Evolutionary conservation across 1,140 invertebrate species (phyloP).

Genomic region (Zophobas morio): DNA sequence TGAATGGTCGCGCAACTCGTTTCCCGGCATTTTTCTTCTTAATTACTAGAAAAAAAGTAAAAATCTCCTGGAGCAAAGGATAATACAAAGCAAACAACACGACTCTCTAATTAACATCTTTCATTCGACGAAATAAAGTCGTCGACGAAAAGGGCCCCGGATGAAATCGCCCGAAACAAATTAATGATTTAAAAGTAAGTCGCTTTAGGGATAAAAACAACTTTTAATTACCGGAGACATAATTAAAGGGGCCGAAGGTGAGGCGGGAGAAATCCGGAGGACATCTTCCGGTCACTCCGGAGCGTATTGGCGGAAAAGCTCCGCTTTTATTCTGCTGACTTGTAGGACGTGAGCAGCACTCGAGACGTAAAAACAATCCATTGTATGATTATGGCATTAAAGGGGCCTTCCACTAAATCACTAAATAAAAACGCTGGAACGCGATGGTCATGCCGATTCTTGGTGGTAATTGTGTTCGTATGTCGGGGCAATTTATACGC

Average conservation of each 20-base stretch:
- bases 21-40: constrained; percentile 20
- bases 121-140: constrained; percentile 19
- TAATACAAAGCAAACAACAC: constrained; percentile 26
- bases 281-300: constrained; percentile 6
- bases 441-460: constrained; percentile 18
- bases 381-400: constrained; percentile 52
- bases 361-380: constrained; percentile 47
- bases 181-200: constrained; percentile 48
- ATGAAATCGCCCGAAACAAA: constrained; percentile 47
- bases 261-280: not conserved
- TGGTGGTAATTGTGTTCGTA: constrained; percentile 34
- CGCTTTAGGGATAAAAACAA: constrained; percentile 42
- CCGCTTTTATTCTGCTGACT: constrained; percentile 43
- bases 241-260: constrained; percentile 40
- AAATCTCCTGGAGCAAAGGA: constrained; percentile 22
- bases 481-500: constrained; percentile 23
- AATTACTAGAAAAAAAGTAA: constrained; percentile 34
- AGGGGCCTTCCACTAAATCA: constrained; percentile 48
- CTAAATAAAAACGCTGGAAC: constrained; percentile 43
- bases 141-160: constrained; percentile 25
- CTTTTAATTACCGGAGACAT: constrained; percentile 47
- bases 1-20: constrained; percentile 7
- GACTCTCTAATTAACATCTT: constrained; percentile 46
- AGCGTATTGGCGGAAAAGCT: constrained; percentile 44
- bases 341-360: constrained; percentile 40